Percentiles rank a stretch among this genome's conserved stretches.
Evolutionary conservation across 2,797 vertebrate species (phyloP).

Genomic region (Loriculus beryllinus): DNA sequence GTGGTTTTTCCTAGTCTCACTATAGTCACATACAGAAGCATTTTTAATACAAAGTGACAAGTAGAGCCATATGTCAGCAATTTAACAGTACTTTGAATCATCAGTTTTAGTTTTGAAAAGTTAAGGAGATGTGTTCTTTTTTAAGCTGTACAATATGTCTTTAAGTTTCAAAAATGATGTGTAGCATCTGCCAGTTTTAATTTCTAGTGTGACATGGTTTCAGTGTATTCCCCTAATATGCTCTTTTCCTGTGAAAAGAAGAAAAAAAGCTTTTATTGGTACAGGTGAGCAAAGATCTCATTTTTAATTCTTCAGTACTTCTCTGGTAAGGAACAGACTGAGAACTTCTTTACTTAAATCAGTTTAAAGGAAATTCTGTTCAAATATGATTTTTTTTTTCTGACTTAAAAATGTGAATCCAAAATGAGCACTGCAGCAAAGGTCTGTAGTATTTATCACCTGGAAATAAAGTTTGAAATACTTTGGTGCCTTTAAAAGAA

Average conservation of each 20-base stretch:
- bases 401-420: accelerated
- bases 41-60: neutral
- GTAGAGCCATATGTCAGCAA: neutral
- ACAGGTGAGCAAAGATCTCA: accelerated
- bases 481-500: neutral
- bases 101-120: neutral
- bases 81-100: neutral
- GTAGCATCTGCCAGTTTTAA: neutral
- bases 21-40: neutral
- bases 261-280: neutral
- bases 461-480: neutral
- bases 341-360: neutral
- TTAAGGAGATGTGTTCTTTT: neutral
- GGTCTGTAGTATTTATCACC: neutral
- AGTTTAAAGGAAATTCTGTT: neutral
- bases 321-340: neutral
- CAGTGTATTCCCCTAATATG: neutral
- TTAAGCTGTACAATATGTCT: neutral
- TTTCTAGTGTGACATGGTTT: neutral
- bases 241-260: neutral
- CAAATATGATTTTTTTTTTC: neutral
- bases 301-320: neutral
- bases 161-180: neutral
- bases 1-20: neutral
- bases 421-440: neutral